Base-by-base conservation (phyloP, 1,140 invertebrate genomes). In the Anastrepha obliqua region DNA sequence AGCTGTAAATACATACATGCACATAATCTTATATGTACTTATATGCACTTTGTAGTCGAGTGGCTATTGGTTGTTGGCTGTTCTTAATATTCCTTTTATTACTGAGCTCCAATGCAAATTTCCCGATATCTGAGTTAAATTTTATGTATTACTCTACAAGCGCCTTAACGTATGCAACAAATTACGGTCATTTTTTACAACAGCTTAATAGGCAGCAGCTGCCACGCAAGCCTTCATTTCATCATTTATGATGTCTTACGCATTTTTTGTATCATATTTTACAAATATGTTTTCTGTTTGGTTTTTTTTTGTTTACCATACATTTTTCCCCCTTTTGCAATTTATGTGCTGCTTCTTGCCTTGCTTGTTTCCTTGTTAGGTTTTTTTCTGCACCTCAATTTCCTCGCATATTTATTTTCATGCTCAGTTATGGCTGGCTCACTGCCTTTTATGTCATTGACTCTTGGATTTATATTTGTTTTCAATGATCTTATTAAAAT, bases 101-200 rank as follows among this genome's bases (percentile, higher is more conserved):
- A 15, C 47, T 81, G 4, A 55, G n/a, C n/a, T 51, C 13, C 15
- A 81, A 74, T n/a, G 44, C 20, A 55, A 55, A 81, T 51, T 55
- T 81, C 47, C 55, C 44, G 55, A 81, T 81, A 58, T 2, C 44
- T 8, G n/a, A 9, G 44, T 13, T 17, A 55, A 81, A n/a, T 55
- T 74, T 47, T 74, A 47, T 74, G 67, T 74, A 13, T 74, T 47
- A 74, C 44, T 74, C 17, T 2, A 74, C 15, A 74, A 0, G 7
- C 44, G 74, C 74, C 47, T 81, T 9, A 42, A n/a, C 9, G 74
- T 81, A 81, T 58, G 74, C 47, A 81, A 81, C 74, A 81, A 81
- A 81, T 81, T 81, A 55, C n/a, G 47, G 2, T 55, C 74, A 81
- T 81, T 81, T 58, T 81, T 81, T 55, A 81, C 47, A 81, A 29